These are phyloP conservation scores for Drosophila nigromelanica DNA, from an alignment of 1,140 invertebrate species.

Conservation along the genomic window DNA sequence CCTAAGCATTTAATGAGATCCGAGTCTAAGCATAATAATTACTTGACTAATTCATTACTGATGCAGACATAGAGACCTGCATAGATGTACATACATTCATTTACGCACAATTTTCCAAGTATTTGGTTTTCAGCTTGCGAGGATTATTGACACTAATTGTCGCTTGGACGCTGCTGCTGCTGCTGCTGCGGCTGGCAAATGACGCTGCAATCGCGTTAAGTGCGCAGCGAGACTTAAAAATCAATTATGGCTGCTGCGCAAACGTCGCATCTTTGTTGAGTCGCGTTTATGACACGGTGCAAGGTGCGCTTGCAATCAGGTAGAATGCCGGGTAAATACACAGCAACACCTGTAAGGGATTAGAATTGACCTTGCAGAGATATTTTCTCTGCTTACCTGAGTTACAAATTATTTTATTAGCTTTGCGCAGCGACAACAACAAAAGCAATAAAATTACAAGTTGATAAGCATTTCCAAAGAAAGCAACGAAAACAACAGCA, in stretches of 20 bases:
- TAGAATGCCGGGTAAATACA: too few relatives aligned
- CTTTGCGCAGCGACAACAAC: conserved; percentile 39
- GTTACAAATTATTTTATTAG: conserved; percentile 71
- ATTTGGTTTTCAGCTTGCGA: not conserved
- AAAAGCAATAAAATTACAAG: conserved; percentile 42
- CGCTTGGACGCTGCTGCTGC: conserved; percentile 24
- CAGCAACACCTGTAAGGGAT: conserved; percentile 68
- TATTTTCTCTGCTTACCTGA: conserved; percentile 31
- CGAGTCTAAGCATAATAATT: not conserved
- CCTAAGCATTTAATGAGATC: not conserved
- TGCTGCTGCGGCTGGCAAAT: conserved; percentile 26
- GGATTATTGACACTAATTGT: conserved; percentile 70
- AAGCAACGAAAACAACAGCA: conserved; percentile 27
- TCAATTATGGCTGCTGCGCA: conserved; percentile 41
- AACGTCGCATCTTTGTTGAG: not conserved
- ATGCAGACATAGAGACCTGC: not conserved
- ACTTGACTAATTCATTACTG: not conserved
- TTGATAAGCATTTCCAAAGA: conserved; percentile 26
- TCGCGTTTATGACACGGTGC: conserved; percentile 29
- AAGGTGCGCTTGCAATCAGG: conserved; percentile 45
- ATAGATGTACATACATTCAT: not conserved
- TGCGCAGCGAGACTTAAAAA: conserved; percentile 31
- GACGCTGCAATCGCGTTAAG: conserved; percentile 73
- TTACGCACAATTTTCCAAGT: not conserved
- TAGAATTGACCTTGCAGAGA: conserved; percentile 48